These are phyloP conservation scores for Caenorhabditis japonica DNA, from an alignment of 2,888 invertebrate genomes.

Conservation along the genomic window DNA sequence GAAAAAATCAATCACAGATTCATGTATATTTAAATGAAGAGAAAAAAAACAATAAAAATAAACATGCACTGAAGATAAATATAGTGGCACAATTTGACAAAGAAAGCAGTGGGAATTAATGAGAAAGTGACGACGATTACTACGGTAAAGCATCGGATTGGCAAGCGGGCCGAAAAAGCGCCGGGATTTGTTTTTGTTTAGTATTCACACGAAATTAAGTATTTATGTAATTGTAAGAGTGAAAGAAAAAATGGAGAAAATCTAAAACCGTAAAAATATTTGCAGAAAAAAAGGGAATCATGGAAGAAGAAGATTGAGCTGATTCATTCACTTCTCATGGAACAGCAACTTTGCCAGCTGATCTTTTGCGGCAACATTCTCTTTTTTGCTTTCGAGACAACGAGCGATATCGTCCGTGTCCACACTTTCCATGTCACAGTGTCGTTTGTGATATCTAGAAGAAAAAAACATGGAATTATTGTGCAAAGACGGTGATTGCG, in stretches of 20 bases:
- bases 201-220: conserved; percentile 29
- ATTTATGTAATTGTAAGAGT: conserved; percentile 4
- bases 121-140: neutral
- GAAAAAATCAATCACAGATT: conserved; percentile 23
- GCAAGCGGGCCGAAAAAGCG: conserved; percentile 34
- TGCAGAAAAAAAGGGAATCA: conserved; percentile 15
- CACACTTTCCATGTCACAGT: conserved; percentile 65
- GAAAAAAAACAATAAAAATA: neutral
- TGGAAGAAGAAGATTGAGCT: neutral
- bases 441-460: conserved; percentile 67
- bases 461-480: neutral
- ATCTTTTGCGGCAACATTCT: conserved; percentile 73
- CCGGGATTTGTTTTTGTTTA: conserved; percentile 40
- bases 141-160: conserved; percentile 31
- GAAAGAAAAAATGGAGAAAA: conserved; percentile 24
- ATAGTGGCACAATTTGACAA: conserved; percentile 39
- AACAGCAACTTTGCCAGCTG: conserved; percentile 72
- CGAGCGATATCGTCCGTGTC: conserved; percentile 67
- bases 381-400: conserved; percentile 67
- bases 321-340: conserved; percentile 51
- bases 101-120: conserved; percentile 4
- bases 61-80: conserved; percentile 35
- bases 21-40: conserved; percentile 16
- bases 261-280: conserved; percentile 49
- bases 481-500: no score